A percentile compares a stretch with the other conserved stretches of the same genome.
Conservation (phyloP, 2,113 vertebrate species). For the Anoplopoma fimbria region DNA sequence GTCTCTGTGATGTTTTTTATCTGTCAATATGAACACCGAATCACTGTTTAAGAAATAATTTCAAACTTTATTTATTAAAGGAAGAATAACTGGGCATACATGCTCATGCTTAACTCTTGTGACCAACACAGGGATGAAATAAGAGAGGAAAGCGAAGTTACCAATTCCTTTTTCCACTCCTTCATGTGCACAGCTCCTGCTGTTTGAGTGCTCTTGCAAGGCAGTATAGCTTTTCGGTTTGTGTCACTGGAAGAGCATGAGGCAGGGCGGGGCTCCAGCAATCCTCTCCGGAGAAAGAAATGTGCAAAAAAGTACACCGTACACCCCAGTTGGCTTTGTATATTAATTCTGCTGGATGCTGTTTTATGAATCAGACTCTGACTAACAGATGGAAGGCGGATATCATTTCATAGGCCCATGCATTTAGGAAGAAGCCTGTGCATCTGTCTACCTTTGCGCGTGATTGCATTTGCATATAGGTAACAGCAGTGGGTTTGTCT, state of each 20-base stretch:
- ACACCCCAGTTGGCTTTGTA: conserved; percentile 38
- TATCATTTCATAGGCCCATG: conserved; percentile 67
- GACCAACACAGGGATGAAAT: background rate
- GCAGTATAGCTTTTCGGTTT: background rate
- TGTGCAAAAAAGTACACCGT: background rate
- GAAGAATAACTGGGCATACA: background rate
- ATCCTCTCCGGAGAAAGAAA: conserved; percentile 1
- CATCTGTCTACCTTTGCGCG: conserved; percentile 61
- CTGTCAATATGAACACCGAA: conserved; percentile 3
- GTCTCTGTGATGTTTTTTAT: conserved; percentile 23
- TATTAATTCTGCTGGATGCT: conserved; percentile 54
- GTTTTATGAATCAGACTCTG: conserved; percentile 62
- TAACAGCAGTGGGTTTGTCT: conserved; percentile 56
- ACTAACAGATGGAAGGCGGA: conserved; percentile 69
- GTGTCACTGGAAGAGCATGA: background rate
- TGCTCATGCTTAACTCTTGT: conserved; percentile 2
- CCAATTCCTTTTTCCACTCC: background rate
- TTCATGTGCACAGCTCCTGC: background rate
- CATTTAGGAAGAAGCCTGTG: conserved; percentile 58
- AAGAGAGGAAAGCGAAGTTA: background rate
- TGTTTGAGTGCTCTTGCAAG: background rate
- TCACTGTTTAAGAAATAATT: background rate
- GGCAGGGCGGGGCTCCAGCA: background rate
- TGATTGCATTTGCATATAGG: conserved; percentile 71
- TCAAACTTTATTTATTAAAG: conserved; percentile 23